Base-by-base conservation (phyloP, 2,797 vertebrate species). In the Rhinatrema bivittatum region DNA sequence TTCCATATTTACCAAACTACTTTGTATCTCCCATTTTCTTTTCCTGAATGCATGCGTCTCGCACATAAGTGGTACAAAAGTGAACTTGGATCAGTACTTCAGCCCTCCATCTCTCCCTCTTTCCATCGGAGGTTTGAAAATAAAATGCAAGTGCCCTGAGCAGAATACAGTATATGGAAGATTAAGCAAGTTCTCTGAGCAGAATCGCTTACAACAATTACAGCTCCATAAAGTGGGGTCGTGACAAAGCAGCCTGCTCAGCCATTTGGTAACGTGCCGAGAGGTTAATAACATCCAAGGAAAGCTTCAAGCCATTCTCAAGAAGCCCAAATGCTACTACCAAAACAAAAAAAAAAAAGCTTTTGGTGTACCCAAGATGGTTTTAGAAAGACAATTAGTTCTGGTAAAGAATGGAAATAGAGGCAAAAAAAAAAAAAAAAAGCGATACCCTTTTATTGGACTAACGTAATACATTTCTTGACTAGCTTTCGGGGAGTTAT, bases 121-220 rank as follows among this genome's bases (percentile, higher is more conserved):
- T 62, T 59, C 70, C 55, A 65, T 65, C 49, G 53, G 73, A 76
- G 47, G 59, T 76, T n/a, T 60, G 67, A 72, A 74, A 60, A 65
- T 38, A 24, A 54, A 56, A 61, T 62, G 58, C 75, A 80, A 82
- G 80, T 81, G 78, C 82, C 85, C 86, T 88, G 86, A 87, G 85
- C 80, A 84, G 71, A 84, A n/a, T n/a, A n/a, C n/a, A n/a, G 76
- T 75, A 79, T 70, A 74, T 79, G 82, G 72, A 86, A 83, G 77
- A 80, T 87, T 77, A 79, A 81, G 76, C 75, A 72, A 84, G 64
- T 69, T 79, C 70, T 79, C 64, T 62, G 65, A 78, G 74, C 63
- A 72, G 76, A 84, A 78, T 74, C 26, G 38, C 64, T 61, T 57
- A 53, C n/a, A 57, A 55, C 62, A 55, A 38, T n/a, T 31, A 60